Evolutionary conservation across 35 echinoderm and acorn worm genomes (phyloP).

Genomic region (Holothuria glaberrima): DNA sequence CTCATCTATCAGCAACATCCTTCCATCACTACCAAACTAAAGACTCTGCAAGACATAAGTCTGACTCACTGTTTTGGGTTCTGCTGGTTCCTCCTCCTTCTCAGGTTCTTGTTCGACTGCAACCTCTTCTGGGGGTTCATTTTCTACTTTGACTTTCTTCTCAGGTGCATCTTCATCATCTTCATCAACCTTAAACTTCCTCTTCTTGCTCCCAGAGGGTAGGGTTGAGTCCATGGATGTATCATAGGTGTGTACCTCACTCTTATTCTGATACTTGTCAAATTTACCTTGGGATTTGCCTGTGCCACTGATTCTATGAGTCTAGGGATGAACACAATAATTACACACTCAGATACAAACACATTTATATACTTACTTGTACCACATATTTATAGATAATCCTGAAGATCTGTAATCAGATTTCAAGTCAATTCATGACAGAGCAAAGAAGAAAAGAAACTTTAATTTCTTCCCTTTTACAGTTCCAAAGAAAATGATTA

Average conservation of each 20-base stretch:
- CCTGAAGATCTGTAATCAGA: neutral
- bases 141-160: constrained; percentile 55
- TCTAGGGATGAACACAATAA: constrained; percentile 28
- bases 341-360: neutral
- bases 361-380: neutral
- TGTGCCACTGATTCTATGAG: constrained; percentile 79
- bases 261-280: constrained; percentile 96
- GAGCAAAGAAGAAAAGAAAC: no score
- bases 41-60: neutral
- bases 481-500: no score
- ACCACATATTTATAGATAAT: neutral
- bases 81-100: constrained; percentile 39
- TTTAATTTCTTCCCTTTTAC: no score
- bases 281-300: constrained; percentile 83
- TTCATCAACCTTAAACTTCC: constrained; percentile 65
- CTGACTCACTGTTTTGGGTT: constrained; percentile 81
- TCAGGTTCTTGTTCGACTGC: constrained; percentile 25
- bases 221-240: constrained; percentile 89
- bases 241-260: constrained; percentile 87
- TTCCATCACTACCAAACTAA: no score
- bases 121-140: constrained; percentile 51
- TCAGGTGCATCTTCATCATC: constrained; percentile 51
- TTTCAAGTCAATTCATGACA: neutral
- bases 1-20: no score
- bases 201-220: constrained; percentile 74